phyloP scores from a whole-genome alignment of 2,888 invertebrate species.

The Salpingus planirostris region DNA sequence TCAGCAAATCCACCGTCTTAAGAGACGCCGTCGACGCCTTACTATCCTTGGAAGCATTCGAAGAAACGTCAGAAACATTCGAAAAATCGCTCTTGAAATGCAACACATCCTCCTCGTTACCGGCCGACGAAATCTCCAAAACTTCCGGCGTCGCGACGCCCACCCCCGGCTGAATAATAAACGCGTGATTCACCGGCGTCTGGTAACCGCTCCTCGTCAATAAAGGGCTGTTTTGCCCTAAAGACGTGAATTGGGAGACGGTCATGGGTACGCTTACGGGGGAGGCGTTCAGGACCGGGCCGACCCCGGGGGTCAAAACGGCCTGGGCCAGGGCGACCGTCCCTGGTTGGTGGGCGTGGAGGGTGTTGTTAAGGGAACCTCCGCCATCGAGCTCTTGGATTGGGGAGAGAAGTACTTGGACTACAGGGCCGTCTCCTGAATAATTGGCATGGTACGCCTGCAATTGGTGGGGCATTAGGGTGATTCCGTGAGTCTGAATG shows the following conservation, averaged over 20 bases:
- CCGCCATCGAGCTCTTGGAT: constrained; percentile 77
- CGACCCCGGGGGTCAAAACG: constrained; percentile 55
- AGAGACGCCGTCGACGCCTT: constrained; percentile 33
- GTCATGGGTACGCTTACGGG: constrained; percentile 51
- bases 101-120: constrained; percentile 26
- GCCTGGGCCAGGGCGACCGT: constrained; percentile 74
- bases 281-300: constrained; percentile 42
- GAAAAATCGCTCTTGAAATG: constrained; percentile 28
- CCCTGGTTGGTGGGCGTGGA: constrained; percentile 61
- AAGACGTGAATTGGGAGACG: constrained; percentile 51
- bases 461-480: constrained; percentile 58
- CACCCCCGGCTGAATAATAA: constrained; percentile 33
- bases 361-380: constrained; percentile 60
- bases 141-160: constrained; percentile 19
- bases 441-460: constrained; percentile 37
- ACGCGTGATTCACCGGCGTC: too few relatives aligned
- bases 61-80: constrained; percentile 36
- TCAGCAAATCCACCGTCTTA: too few relatives aligned
- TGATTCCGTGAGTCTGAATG: constrained; percentile 45
- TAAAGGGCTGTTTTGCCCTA: constrained; percentile 45
- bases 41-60: constrained; percentile 35
- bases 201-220: constrained; percentile 24
- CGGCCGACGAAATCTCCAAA: constrained; percentile 22
- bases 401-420: constrained; percentile 56
- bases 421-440: constrained; percentile 55